phyloP scores from a whole-genome alignment of 2,113 vertebrate species.

The Eptatretus burgeri region DNA sequence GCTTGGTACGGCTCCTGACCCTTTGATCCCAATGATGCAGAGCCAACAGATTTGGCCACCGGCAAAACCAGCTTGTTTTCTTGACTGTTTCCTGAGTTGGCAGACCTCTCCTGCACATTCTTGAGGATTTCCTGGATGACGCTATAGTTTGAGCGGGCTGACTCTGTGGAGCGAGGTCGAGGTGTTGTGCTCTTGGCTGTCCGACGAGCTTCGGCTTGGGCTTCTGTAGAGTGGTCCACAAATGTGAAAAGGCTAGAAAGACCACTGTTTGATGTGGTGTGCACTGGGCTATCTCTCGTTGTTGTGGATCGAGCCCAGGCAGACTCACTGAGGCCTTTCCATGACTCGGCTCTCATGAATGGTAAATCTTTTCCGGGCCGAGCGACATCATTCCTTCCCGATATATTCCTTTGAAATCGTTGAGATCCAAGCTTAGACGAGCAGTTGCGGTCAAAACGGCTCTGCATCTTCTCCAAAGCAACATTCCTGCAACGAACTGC shows the following conservation, averaged over 20 bases:
- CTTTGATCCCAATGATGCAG: no score
- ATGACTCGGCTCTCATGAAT: slow-evolving; percentile 21
- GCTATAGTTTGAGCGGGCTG: slow-evolving; percentile 13
- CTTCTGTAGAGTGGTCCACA: slow-evolving; percentile 60
- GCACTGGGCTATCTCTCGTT: slow-evolving; percentile 74
- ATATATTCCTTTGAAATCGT: slow-evolving; percentile 52
- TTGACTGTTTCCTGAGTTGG: no score
- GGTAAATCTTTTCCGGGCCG: slow-evolving; percentile 21
- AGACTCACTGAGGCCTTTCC: slow-evolving; percentile 63
- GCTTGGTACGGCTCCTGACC: no score
- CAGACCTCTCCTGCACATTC: slow-evolving; percentile 33
- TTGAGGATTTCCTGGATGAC: slow-evolving; percentile 26
- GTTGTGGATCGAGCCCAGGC: slow-evolving; percentile 94
- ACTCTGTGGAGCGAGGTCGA: slow-evolving; percentile 20
- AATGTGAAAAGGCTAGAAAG: slow-evolving; percentile 97
- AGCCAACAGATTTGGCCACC: no score
- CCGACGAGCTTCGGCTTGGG: slow-evolving; percentile 32
- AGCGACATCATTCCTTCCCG: slow-evolving; percentile 8
- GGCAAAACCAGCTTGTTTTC: no score
- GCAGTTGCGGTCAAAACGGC: slow-evolving; percentile 76
- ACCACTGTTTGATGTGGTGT: slow-evolving; percentile 80
- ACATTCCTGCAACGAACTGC: slow-evolving; percentile 44
- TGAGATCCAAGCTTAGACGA: slow-evolving; percentile 91
- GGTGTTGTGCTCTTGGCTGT: slow-evolving; percentile 34
- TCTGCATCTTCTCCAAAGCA: slow-evolving; percentile 38